Evolutionary conservation across 2,888 invertebrate species (phyloP), one percentile per base, ranked within the genome.

Genomic region (Leptura quadrifasciata): DNA sequence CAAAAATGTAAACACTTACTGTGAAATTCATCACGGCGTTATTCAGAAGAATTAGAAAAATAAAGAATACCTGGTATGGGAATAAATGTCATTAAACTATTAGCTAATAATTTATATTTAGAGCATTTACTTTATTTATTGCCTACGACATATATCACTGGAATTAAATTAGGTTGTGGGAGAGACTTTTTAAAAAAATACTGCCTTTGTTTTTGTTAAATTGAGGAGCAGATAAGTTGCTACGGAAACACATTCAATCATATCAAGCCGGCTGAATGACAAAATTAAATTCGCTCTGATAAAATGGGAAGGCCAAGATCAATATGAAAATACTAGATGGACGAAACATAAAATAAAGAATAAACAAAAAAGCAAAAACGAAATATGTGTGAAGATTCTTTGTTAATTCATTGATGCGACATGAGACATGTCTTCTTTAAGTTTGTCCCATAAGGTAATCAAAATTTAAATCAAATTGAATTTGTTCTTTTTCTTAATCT

Each of bases 171-270:
- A 74, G 74, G 72, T 72, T 72, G 69, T 72, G 47, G 60, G n/a
- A n/a, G 69, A 64, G 73, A 76, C 76, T 73, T 72, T 76, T 71
- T 76, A 68, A 72, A 72, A 78, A 78, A 78, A 80, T 78, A 78
- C 76, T 78, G 73, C 76, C 72, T 74, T 74, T 72, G 65, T 70
- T 76, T 76, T 75, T 77, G 74, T 74, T 54, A 74, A 77, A 77
- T 74, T 76, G 75, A 76, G 75, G 68, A 76, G 58, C 54, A 72
- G 75, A 72, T 64, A 72, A 65, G 75, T 76, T 72, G n/a, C 75
- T 27, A 76, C 60, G 67, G 75, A 75, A 68, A 72, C 75, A 31
- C 68, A 68, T 76, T 72, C 75, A 76, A 76, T 76, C 75, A 76
- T 68, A 72, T 55, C 65, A 64, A 47, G n/a, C n/a, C 2, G n/a